phyloP scores from a whole-genome alignment of 2,113 vertebrate species.

The Vulpes ferrilata region DNA sequence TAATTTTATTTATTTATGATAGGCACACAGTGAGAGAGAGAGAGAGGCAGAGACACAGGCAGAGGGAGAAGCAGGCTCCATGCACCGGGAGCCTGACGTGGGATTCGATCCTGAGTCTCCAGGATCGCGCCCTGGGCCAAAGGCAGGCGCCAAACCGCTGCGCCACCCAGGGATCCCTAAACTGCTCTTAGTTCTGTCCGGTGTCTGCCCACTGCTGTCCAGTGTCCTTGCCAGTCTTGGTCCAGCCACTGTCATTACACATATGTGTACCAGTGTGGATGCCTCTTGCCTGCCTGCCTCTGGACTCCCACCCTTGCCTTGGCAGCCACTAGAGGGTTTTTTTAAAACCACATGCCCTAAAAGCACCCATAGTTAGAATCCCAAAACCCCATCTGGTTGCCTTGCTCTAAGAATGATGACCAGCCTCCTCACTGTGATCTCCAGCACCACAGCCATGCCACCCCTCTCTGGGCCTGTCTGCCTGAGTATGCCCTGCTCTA shows the following conservation, averaged over 20 bases:
- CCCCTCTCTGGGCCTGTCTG: neutral
- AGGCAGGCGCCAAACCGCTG: too few species aligned
- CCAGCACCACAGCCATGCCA: neutral
- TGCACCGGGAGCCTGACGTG: too few species aligned
- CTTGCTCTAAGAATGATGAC: neutral
- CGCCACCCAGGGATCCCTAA: too few species aligned
- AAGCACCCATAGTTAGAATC: neutral
- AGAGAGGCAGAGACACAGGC: too few species aligned
- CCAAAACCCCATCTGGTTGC: neutral
- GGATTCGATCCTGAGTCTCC: too few species aligned
- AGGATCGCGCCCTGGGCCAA: too few species aligned
- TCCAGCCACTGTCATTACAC: neutral
- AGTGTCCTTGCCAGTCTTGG: neutral
- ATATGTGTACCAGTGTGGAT: accelerated
- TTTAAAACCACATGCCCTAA: neutral
- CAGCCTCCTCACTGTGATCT: neutral
- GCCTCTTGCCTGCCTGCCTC: neutral
- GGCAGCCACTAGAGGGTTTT: neutral
- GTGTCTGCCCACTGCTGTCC: neutral
- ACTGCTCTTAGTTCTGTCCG: too few species aligned
- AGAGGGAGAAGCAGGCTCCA: too few species aligned
- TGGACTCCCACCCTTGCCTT: too few species aligned
- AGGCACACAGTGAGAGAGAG: too few species aligned
- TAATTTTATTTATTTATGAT: too few species aligned
- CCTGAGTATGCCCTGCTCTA: neutral